Evolutionary conservation across 2,113 vertebrate genomes (phyloP).

Genomic region (Pangasianodon gigas): DNA sequence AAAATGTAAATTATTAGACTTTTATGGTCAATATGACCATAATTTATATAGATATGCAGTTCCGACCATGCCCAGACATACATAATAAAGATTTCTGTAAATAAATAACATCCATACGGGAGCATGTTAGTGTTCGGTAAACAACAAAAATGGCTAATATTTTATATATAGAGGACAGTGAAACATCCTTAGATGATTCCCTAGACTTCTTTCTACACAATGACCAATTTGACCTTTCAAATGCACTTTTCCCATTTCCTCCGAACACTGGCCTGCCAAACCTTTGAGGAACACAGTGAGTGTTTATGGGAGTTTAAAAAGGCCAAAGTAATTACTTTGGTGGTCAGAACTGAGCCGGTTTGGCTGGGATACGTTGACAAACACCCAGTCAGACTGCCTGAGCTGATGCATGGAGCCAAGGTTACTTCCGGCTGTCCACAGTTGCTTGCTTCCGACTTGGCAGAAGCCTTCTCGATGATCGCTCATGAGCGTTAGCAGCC

Average conservation of each 20-base stretch:
- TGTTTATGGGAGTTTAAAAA: slow-evolving; percentile 66
- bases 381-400: slow-evolving; percentile 61
- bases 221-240: background rate
- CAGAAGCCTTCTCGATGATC: slow-evolving; percentile 64
- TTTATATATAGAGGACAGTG: background rate
- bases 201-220: background rate
- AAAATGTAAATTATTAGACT: background rate
- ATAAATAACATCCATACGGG: slow-evolving; percentile 49
- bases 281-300: background rate
- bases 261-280: background rate
- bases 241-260: background rate
- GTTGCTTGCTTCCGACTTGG: background rate
- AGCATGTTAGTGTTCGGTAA: slow-evolving; percentile 51
- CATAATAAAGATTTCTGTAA: background rate
- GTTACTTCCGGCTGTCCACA: slow-evolving; percentile 67
- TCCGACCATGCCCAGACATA: background rate
- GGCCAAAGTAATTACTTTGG: slow-evolving; percentile 72
- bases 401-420: slow-evolving; percentile 59
- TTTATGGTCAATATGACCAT: slow-evolving; percentile 46
- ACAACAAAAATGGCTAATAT: background rate
- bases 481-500: slow-evolving; percentile 56
- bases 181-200: background rate
- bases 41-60: slow-evolving; percentile 1
- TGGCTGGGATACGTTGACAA: slow-evolving; percentile 68
- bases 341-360: slow-evolving; percentile 47